Conservation (phyloP, 2,888 invertebrate species). For the Pterostichus madidus region DNA sequence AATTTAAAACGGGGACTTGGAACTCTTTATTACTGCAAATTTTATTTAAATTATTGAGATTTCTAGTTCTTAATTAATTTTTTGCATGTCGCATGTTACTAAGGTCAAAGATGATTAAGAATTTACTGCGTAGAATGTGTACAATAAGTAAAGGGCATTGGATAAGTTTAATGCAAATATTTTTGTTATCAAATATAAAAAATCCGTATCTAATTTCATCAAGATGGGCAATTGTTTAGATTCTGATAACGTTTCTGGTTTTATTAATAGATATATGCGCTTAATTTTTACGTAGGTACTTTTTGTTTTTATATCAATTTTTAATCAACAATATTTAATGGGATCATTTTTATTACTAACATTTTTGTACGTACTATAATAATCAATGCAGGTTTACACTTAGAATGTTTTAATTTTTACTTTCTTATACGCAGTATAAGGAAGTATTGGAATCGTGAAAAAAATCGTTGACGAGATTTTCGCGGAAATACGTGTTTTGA, state of each 20-base stretch:
- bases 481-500: no score
- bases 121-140: neutral
- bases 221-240: constrained; percentile 1
- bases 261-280: neutral
- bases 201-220: constrained; percentile 6
- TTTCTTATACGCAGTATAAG: no score
- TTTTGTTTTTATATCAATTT: neutral
- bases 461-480: no score
- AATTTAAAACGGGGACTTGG: neutral
- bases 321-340: neutral
- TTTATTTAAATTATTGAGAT: neutral
- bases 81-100: neutral
- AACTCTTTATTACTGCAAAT: constrained; percentile 6
- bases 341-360: no score
- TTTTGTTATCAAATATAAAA: constrained; percentile 19
- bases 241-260: constrained; percentile 2
- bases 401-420: no score
- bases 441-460: no score
- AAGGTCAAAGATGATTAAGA: neutral
- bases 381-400: no score
- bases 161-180: constrained; percentile 4
- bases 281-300: neutral
- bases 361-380: no score
- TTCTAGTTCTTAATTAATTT: neutral
- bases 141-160: neutral